Base-by-base conservation (phyloP, 1,140 invertebrate genomes). In the Stegodyphus mimosarum region DNA sequence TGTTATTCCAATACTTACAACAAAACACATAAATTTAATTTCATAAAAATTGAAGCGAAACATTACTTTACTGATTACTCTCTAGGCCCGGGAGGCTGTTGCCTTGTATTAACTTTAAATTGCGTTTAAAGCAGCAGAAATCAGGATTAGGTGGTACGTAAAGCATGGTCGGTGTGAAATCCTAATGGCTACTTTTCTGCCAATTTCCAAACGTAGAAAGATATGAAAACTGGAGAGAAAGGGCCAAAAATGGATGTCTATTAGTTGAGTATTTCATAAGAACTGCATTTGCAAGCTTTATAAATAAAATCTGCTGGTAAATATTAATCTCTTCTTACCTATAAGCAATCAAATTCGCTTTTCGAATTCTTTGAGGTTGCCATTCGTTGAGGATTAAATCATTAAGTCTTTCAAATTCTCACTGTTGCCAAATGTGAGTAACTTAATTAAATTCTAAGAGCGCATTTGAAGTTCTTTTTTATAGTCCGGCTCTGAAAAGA, bases 401-500 rank as follows among this genome's bases (percentile, higher is more conserved):
- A 60, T 60, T 15, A 15, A 60, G 9, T 10, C 15, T 60, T 15
- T 15, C 9, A 60, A 60, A 9, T 10, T 10, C 5, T 60, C 9
- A 15, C 55, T 10, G 55, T 10, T 5, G 5, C 15, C 55, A 15
- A 60, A 9, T 60, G 55, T 60, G 33, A 33, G 33, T 33, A 33
- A 33, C 33, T 33, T 33, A 33, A 33, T 33, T 33, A 33, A 33
- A 33, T 33, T 33, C 33, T 33, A 33, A 33, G 33, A 33, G 3
- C 55, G 55, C 55, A 1, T 10, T 60, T 9, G 55, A 9, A 1
- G 5, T 5, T 60, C 9, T 60, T 60, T 60, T 33, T 48, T 70
- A 51, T 15, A 49, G 7, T 76, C 81, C 73, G 51, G 73, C 72
- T 53, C 66, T 75, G 72, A 15, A 50, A 74, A 6, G n/a, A 72